A percentile compares a stretch with the other conserved stretches of the same genome.
Evolutionary conservation across 2,113 vertebrate species (phyloP).

Genomic region (Dasyprocta punctata): DNA sequence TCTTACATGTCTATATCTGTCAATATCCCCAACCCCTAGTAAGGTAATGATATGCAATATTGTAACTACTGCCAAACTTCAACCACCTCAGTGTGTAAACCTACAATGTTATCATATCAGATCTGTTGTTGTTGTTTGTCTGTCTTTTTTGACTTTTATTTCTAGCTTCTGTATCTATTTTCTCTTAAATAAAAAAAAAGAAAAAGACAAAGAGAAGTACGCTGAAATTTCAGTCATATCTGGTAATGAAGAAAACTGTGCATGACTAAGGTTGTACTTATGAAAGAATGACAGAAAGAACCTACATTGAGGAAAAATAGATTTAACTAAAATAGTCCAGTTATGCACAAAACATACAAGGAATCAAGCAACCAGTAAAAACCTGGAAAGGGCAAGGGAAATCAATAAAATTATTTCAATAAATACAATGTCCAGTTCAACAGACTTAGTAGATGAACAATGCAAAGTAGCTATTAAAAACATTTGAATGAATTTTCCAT

Average conservation of each 20-base stretch:
- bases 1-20: too few relatives aligned
- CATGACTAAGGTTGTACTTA: neutral
- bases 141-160: too few relatives aligned
- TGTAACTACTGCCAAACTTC: too few relatives aligned
- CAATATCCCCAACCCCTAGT: too few relatives aligned
- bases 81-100: too few relatives aligned
- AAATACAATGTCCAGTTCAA: constrained; percentile 11
- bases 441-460: neutral
- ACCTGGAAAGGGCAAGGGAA: neutral
- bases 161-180: too few relatives aligned
- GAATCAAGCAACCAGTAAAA: neutral
- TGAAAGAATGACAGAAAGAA: neutral
- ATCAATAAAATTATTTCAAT: constrained; percentile 21
- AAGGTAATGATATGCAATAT: too few relatives aligned
- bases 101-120: too few relatives aligned
- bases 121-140: too few relatives aligned
- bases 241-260: neutral
- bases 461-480: neutral
- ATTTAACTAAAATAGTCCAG: neutral
- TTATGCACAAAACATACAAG: neutral
- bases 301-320: neutral
- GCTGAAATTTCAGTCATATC: neutral
- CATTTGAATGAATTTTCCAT: neutral
- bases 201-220: too few relatives aligned
- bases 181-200: too few relatives aligned